Percentiles rank a stretch among this genome's conserved stretches.
These are phyloP conservation scores for Dermatemys mawii DNA, from an alignment of 2,113 vertebrate genomes.

Conservation along the genomic window DNA sequence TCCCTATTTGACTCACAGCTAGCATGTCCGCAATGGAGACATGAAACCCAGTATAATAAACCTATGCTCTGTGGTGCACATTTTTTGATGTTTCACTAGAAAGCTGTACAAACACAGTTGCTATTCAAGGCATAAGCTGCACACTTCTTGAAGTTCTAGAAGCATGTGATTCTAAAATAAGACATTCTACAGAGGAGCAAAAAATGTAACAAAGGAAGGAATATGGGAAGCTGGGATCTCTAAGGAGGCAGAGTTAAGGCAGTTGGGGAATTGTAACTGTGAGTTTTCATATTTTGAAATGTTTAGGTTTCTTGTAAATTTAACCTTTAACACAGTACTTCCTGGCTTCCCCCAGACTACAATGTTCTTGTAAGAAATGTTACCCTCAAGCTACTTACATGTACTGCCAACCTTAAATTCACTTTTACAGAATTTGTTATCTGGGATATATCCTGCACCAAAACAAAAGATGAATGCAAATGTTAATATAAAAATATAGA, in stretches of 20 bases:
- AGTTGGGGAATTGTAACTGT: neutral
- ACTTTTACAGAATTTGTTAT: slow-evolving; percentile 30
- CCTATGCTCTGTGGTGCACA: neutral
- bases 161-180: neutral
- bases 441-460: neutral
- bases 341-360: neutral
- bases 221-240: neutral
- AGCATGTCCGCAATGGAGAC: neutral
- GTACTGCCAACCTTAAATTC: neutral
- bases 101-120: neutral
- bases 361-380: neutral
- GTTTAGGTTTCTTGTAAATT: neutral
- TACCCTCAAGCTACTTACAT: neutral
- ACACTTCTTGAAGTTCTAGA: neutral
- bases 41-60: neutral
- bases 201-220: neutral
- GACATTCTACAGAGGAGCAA: rapidly evolving
- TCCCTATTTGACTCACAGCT: neutral
- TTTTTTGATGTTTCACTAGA: neutral
- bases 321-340: neutral
- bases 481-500: slow-evolving; percentile 44
- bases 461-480: neutral
- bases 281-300: neutral
- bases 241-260: neutral
- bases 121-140: neutral